Evolutionary conservation across 2,888 invertebrate genomes (phyloP).

Genomic region (Lottia scabra): DNA sequence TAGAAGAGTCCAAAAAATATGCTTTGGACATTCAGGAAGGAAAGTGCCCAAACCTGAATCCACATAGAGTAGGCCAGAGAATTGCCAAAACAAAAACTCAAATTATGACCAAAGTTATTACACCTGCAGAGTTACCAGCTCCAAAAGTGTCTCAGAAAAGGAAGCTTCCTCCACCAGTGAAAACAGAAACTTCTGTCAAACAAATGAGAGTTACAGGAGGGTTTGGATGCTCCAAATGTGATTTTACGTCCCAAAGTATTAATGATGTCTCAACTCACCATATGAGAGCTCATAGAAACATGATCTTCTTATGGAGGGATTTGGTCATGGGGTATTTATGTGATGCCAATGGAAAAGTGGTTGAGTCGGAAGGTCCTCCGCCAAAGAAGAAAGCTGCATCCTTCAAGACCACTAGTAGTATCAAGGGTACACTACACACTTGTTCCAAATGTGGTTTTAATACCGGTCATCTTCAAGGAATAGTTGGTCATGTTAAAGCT

Average conservation of each 20-base stretch:
- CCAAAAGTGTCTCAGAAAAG: not conserved
- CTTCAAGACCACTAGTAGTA: not conserved
- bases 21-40: constrained; percentile 23
- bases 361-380: not conserved
- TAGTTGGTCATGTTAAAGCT: constrained; percentile 11
- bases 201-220: not conserved
- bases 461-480: constrained; percentile 15
- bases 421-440: constrained; percentile 5
- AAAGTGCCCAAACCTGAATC: constrained; percentile 21
- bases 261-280: constrained; percentile 15
- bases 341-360: constrained; percentile 9
- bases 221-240: constrained; percentile 10
- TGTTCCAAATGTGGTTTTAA: constrained; percentile 15
- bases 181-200: not conserved
- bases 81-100: not conserved
- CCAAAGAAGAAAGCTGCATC: not conserved
- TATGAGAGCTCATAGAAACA: constrained; percentile 7
- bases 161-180: constrained; percentile 13
- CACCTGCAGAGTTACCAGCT: not conserved
- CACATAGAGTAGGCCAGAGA: not conserved
- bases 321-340: constrained; percentile 5
- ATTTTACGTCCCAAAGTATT: constrained; percentile 6
- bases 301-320: constrained; percentile 17
- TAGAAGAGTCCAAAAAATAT: constrained; percentile 28
- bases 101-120: not conserved